These are phyloP conservation scores for Phthorimaea operculella DNA, from an alignment of 1,140 invertebrate species.

Conservation along the genomic window DNA sequence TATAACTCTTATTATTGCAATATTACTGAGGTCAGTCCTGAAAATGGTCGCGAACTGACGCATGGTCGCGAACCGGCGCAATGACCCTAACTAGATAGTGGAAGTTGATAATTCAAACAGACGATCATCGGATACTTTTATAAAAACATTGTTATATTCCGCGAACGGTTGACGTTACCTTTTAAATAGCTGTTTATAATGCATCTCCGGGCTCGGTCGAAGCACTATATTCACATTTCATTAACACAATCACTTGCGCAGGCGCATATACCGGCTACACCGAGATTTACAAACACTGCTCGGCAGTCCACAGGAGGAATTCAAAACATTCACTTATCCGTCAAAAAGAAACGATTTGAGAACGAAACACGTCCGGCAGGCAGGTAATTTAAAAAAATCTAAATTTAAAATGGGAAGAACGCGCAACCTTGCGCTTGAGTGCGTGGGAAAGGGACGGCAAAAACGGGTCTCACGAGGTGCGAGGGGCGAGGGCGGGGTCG, in stretches of 20 bases:
- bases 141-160: too few relatives aligned
- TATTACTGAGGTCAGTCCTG: too few relatives aligned
- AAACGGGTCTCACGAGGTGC: slow-evolving; percentile 16
- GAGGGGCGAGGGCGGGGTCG: slow-evolving; percentile 13
- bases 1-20: too few relatives aligned
- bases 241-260: slow-evolving; percentile 3
- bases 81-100: too few relatives aligned
- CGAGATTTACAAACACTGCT: slow-evolving; percentile 19
- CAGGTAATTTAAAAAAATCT: slow-evolving; percentile 43
- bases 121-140: background rate
- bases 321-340: slow-evolving; percentile 19
- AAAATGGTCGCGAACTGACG: too few relatives aligned
- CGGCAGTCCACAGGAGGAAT: slow-evolving; percentile 16
- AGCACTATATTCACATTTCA: slow-evolving; percentile 10
- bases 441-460: slow-evolving; percentile 28
- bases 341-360: slow-evolving; percentile 9
- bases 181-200: slow-evolving; percentile 55
- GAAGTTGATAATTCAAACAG: too few relatives aligned
- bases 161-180: slow-evolving; percentile 31
- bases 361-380: slow-evolving; percentile 25
- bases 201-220: slow-evolving; percentile 36
- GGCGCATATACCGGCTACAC: background rate
- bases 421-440: slow-evolving; percentile 17
- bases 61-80: too few relatives aligned
- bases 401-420: slow-evolving; percentile 24